Evolutionary conservation across 2,797 vertebrate species (phyloP), one percentile per base, ranked within the genome.

Genomic region (Danio choprae): DNA sequence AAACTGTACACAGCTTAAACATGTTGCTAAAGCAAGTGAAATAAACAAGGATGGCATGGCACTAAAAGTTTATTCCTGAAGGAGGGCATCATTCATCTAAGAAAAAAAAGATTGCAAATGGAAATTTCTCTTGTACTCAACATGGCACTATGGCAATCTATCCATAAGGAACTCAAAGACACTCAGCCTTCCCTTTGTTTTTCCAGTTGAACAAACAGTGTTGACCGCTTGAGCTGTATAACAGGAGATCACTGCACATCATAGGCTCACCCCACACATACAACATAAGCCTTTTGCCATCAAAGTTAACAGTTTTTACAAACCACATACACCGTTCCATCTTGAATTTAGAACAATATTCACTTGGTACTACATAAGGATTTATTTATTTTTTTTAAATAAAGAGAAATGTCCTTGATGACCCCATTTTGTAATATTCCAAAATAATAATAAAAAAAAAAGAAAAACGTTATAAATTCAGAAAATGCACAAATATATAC

Each of bases 31-130:
- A 82, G 84, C 84, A 82, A 87, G 84, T 82, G 22, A 75, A 81
- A 55, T 74, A 73, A 79, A 84, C 77, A 77, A 88, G 83, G 73
- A 87, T 87, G 86, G 82, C 88, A 89, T 92, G 93, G 92, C 91
- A 93, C 91, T 83, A 90, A 83, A 88, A 68, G 84, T 89, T 91
- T 89, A 87, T 92, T 88, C 90, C 89, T 89, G 86, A 82, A 89
- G 90, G 88, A 91, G 89, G 92, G 94, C 93, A 78, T 95, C 94
- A 94, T 95, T 93, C 90, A 93, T 94, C 93, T 89, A 90, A 84
- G 81, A 74, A 74, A 63, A 71, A 70, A n/a, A n/a, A 67, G 83
- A 91, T 82, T 81, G 85, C 83, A 84, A 67, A n/a, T 80, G 67
- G 82, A 77, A 0, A 71, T 69, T 79, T 81, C 79, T 59, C 65